Evolutionary conservation across 2,113 vertebrate genomes (phyloP), one percentile per base, ranked within the genome.

Genomic region (Tricholaema leucomelas): DNA sequence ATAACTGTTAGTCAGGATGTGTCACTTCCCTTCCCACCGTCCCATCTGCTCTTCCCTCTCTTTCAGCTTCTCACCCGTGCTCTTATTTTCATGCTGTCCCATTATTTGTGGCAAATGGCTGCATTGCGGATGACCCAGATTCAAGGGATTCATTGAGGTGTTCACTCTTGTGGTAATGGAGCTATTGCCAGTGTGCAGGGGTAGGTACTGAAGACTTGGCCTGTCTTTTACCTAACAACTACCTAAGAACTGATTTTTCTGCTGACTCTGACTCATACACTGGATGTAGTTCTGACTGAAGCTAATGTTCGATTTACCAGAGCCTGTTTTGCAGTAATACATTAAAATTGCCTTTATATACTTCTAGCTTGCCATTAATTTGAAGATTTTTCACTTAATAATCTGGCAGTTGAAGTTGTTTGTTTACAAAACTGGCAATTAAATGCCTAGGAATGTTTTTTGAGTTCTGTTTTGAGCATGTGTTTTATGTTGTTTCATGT

Each of bases 1-100:
- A 27, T 82, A 87, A 87, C 94, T 91, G 92, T 92, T 96, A 93
- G 94, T 94, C 89, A 96, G 94, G 90, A 96, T 93, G 87, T 95
- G 85, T 92, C 0, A 14, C 87, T 94, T 96, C 87, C 81, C 93
- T 96, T 95, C 95, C 93, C 95, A 96, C 92, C 4, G 12, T 60
- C 93, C 96, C 96, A 95, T 96, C 92, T 94, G 92, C 89, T 95
- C 61, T 59, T 90, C 50, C 0, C 75, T 91, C 59, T 65, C 75
- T 91, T 55, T 65, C 94, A 95, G 92, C 77, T 84, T 76, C 76
- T 92, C 75, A 76, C 67, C 81, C 58, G 0, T 90, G 33, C 70
- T 88, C 74, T 61, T 94, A 74, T 31, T 91, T 93, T 93, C 61
- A 12, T 90, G 58, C 70, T 33, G 63, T 33, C 87, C 60, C 0